phyloP scores from a whole-genome alignment of 2,113 vertebrate genomes.

The Chiloscyllium plagiosum region DNA sequence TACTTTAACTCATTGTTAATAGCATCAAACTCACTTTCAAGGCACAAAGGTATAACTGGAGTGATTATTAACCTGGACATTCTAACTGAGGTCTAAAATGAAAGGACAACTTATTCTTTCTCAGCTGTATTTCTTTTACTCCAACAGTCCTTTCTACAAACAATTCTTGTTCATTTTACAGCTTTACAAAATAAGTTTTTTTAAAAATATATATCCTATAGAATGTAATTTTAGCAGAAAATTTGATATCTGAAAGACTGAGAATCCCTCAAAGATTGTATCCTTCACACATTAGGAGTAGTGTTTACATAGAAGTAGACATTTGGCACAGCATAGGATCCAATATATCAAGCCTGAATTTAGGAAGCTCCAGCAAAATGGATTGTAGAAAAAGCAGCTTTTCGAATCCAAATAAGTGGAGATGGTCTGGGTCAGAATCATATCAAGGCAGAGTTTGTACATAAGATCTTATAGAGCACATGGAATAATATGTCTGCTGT shows the following conservation, averaged over 20 bases:
- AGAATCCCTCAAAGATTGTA: background rate
- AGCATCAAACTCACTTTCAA: background rate
- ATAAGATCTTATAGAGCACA: background rate
- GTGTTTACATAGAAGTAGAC: background rate
- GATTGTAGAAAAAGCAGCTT: background rate
- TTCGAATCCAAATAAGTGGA: background rate
- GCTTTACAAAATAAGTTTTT: background rate
- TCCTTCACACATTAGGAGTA: background rate
- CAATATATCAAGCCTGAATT: background rate
- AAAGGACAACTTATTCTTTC: background rate
- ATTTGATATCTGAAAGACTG: background rate
- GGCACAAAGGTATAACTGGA: background rate
- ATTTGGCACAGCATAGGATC: background rate
- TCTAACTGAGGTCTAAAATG: background rate
- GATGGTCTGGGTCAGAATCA: background rate
- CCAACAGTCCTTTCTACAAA: background rate
- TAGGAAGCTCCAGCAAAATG: background rate
- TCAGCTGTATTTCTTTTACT: background rate
- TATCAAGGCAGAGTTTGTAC: background rate
- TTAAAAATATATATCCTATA: background rate
- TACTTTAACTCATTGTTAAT: background rate
- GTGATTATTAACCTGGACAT: background rate
- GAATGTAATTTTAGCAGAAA: background rate
- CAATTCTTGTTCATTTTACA: background rate
- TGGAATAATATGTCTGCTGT: background rate